These are phyloP conservation scores for Telenomus remus DNA, from an alignment of 1,140 invertebrate species.

Conservation along the genomic window DNA sequence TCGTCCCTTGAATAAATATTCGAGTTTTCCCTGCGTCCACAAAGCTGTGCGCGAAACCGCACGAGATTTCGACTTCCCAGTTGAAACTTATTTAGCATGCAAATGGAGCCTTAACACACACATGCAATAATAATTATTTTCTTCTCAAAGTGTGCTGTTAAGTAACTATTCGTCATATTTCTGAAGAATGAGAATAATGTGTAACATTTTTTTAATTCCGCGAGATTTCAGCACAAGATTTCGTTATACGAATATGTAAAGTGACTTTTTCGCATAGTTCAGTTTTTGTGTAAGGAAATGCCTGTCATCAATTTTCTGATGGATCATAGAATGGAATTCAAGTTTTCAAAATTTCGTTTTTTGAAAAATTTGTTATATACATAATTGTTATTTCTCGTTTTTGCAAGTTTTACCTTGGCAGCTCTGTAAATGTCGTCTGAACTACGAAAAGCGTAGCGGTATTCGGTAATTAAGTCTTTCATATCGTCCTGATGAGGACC, in stretches of 20 bases:
- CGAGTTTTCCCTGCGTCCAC: too few species aligned
- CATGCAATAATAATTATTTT: conserved; percentile 55
- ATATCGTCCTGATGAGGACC: conserved; percentile 38
- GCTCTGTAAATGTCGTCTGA: conserved; percentile 63
- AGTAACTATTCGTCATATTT: conserved; percentile 55
- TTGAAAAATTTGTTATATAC: too few species aligned
- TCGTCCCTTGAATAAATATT: too few species aligned
- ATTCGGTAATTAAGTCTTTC: conserved; percentile 65
- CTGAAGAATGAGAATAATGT: conserved; percentile 34
- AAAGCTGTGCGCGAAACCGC: conserved; percentile 29
- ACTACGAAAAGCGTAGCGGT: conserved; percentile 65
- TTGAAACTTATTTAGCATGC: conserved; percentile 49
- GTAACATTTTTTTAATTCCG: conserved; percentile 25
- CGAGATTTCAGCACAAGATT: conserved; percentile 3
- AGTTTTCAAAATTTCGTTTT: neutral
- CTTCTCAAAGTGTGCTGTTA: conserved; percentile 22
- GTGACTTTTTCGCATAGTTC: neutral
- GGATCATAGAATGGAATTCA: too few species aligned
- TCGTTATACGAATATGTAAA: conserved; percentile 22
- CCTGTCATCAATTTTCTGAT: too few species aligned
- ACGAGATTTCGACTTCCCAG: conserved; percentile 40
- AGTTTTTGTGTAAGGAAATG: neutral
- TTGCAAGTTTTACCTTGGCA: conserved; percentile 43
- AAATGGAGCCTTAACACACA: conserved; percentile 48
- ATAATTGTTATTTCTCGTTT: too few species aligned